Conservation (phyloP, 2,797 vertebrate species). For the Chiloscyllium punctatum region DNA sequence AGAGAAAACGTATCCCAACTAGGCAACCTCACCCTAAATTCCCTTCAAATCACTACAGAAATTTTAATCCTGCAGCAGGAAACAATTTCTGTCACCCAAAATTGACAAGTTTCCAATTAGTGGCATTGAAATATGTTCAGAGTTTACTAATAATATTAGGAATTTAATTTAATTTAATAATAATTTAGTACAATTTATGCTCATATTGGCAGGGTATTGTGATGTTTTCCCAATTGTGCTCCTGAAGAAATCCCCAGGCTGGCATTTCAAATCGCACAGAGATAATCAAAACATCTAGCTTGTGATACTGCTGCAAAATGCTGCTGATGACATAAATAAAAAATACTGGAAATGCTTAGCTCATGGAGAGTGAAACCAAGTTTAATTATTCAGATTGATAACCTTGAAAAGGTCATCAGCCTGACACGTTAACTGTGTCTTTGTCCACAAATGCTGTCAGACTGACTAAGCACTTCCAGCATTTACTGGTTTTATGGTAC, state of each 20-base stretch:
- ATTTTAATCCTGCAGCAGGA: background rate
- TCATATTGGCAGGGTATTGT: too few relatives aligned
- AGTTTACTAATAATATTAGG: background rate
- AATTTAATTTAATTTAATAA: too few relatives aligned
- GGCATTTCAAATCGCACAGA: background rate
- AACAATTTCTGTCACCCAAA: background rate
- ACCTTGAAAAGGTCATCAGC: background rate
- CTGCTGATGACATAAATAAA: background rate
- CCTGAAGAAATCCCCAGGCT: background rate
- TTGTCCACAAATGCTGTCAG: background rate
- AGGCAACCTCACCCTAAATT: background rate
- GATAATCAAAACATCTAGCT: background rate
- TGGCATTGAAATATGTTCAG: background rate
- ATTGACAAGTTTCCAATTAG: background rate
- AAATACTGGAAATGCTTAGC: background rate
- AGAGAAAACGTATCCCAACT: background rate
- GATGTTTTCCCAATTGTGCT: background rate
- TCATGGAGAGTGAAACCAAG: background rate
- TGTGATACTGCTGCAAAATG: background rate
- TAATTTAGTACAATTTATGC: background rate
- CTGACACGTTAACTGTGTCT: background rate
- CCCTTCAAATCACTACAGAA: background rate
- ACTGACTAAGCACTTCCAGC: background rate
- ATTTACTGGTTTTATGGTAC: background rate
- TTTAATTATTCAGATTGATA: background rate